Conservation (phyloP, 1,140 invertebrate species). For the Harpegnathos saltator region DNA sequence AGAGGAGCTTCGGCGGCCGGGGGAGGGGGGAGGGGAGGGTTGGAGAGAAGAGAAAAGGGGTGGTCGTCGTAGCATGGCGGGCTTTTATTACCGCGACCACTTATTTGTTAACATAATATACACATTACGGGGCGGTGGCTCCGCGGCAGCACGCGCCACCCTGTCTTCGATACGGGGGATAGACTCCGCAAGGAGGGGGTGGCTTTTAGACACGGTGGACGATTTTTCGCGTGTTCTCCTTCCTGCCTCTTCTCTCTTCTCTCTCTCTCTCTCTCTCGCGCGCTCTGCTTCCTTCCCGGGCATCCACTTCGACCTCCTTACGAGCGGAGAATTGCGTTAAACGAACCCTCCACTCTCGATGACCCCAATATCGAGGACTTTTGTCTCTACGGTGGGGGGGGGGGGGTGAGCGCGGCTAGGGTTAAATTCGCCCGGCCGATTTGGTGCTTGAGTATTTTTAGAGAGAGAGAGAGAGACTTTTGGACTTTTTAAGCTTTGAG, state of each 20-base stretch:
- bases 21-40: not conserved
- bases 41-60: slow-evolving; percentile 26
- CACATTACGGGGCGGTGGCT: slow-evolving; percentile 78
- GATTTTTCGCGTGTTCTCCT: slow-evolving; percentile 72
- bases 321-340: slow-evolving; percentile 36
- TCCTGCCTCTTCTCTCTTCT: not conserved
- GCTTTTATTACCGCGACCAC: slow-evolving; percentile 83
- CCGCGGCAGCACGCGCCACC: slow-evolving; percentile 67
- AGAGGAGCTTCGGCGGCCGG: slow-evolving; percentile 25
- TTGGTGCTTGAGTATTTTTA: not conserved
- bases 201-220: slow-evolving; percentile 81
- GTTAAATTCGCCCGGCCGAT: not conserved
- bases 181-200: slow-evolving; percentile 5
- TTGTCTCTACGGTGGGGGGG: not conserved
- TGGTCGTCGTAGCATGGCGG: slow-evolving; percentile 51
- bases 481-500: not conserved
- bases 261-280: too few relatives aligned
- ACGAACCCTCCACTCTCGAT: slow-evolving; percentile 11
- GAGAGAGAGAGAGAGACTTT: too few relatives aligned
- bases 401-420: not conserved
- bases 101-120: slow-evolving; percentile 85
- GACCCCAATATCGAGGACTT: not conserved
- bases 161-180: slow-evolving; percentile 30
- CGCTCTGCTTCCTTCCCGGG: not conserved
- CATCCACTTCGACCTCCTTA: slow-evolving; percentile 32